Evolutionary conservation across 2,888 invertebrate genomes (phyloP), one percentile per base, ranked within the genome.

Genomic region (Acronicta aceris): DNA sequence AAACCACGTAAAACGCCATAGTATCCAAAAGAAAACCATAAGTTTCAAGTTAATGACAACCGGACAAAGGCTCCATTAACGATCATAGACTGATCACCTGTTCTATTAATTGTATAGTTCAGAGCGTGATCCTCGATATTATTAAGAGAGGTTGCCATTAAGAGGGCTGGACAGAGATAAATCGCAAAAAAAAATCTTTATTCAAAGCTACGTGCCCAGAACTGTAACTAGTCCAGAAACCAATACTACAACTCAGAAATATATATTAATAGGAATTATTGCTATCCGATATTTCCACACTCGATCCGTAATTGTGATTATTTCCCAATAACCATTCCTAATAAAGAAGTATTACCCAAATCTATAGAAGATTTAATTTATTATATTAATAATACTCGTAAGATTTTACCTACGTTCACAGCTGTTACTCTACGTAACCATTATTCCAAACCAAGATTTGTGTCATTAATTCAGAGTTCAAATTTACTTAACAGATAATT

Each of bases 361-460:
- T 41, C n/a, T 10, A 50, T 17, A 16, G 8, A 25, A 17, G 3
- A 21, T 27, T 40, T 25, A 13, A 27, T 52, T 49, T 9, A 17
- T n/a, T 6, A 25, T 47, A 40, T 46, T 25, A 33, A 42, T 62
- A 51, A 50, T 43, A 43, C 4, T 42, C 0, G 16, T 27, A 45
- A 65, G 15, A 61, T 12, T 9, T 15, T 53, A 69, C 69, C 46
- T 54, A 17, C 47, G 25, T 9, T 12, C 12, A 42, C 70, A 65
- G 54, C 53, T 62, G 70, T 62, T 54, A 5, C 30, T 16, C 9
- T 54, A 5, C 36, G 0, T 13, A 12, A 46, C 9, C 6, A 15
- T 15, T 36, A 45, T 21, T 36, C 33, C 16, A 53, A 60, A 60
- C 46, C 16, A 30, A 42, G 46, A 53, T 61, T 53, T 54, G n/a